These are phyloP conservation scores for Raphicerus campestris DNA, from an alignment of 2,113 vertebrate genomes.

Conservation along the genomic window DNA sequence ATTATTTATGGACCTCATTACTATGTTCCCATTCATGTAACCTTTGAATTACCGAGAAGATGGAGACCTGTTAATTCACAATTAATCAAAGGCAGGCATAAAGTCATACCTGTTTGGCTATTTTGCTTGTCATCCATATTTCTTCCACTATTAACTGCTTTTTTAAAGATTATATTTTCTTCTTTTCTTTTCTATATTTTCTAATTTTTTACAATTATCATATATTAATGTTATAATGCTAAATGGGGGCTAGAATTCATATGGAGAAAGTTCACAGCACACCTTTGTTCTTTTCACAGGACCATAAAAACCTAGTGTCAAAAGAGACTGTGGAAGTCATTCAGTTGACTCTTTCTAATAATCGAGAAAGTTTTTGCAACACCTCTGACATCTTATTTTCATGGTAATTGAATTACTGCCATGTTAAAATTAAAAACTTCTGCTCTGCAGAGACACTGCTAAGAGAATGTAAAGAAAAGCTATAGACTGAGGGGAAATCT, in stretches of 20 bases:
- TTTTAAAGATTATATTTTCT: neutral
- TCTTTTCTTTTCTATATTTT: neutral
- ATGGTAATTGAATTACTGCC: neutral
- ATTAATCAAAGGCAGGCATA: neutral
- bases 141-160: neutral
- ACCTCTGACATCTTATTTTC: neutral
- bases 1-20: neutral
- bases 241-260: neutral
- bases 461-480: neutral
- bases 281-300: neutral
- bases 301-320: neutral
- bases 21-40: neutral
- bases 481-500: neutral
- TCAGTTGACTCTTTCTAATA: neutral
- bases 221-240: neutral
- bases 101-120: neutral
- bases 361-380: neutral
- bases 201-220: neutral
- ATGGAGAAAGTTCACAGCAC: neutral
- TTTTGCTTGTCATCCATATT: neutral
- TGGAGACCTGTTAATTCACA: neutral
- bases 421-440: neutral
- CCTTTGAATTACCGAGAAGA: neutral
- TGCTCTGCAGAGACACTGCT: neutral
- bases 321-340: neutral